phyloP scores from a whole-genome alignment of 2,888 invertebrate species.

The Idaea dimidiata region DNA sequence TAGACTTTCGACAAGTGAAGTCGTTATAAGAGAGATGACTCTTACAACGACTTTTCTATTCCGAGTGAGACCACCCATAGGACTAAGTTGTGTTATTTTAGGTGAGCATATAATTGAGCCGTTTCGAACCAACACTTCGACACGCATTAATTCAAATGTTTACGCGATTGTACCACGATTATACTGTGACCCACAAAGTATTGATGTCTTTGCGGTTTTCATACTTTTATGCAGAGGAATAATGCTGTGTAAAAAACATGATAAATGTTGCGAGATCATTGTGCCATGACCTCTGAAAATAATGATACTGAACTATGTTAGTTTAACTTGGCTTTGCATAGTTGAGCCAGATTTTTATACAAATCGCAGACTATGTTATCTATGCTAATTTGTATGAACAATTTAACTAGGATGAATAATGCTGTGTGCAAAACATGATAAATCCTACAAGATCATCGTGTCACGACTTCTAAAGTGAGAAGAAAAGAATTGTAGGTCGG shows the following conservation, averaged over 20 bases:
- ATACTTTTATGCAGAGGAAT: background rate
- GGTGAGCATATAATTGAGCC: slow-evolving; percentile 74
- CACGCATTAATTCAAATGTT: background rate
- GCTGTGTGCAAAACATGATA: too few relatives aligned
- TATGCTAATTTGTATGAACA: too few relatives aligned
- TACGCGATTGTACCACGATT: background rate
- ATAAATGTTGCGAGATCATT: background rate
- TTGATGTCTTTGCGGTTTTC: background rate
- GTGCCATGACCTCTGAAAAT: background rate
- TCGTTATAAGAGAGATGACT: slow-evolving; percentile 57
- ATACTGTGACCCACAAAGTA: background rate
- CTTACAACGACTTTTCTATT: slow-evolving; percentile 63
- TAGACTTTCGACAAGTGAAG: slow-evolving; percentile 41
- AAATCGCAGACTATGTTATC: too few relatives aligned
- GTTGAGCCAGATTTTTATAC: too few relatives aligned
- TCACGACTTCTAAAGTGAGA: too few relatives aligned
- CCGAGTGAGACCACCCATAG: slow-evolving; percentile 64
- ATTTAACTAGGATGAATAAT: too few relatives aligned
- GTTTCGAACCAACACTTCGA: slow-evolving; percentile 38
- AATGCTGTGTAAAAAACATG: background rate
- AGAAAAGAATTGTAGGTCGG: too few relatives aligned
- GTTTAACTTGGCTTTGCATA: too few relatives aligned
- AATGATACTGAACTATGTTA: too few relatives aligned
- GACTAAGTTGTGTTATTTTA: slow-evolving; percentile 62
- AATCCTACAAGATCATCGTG: too few relatives aligned